Evolutionary conservation across 2,113 vertebrate genomes (phyloP), one percentile per base, ranked within the genome.

Genomic region (Hydrochoerus hydrochaeris): DNA sequence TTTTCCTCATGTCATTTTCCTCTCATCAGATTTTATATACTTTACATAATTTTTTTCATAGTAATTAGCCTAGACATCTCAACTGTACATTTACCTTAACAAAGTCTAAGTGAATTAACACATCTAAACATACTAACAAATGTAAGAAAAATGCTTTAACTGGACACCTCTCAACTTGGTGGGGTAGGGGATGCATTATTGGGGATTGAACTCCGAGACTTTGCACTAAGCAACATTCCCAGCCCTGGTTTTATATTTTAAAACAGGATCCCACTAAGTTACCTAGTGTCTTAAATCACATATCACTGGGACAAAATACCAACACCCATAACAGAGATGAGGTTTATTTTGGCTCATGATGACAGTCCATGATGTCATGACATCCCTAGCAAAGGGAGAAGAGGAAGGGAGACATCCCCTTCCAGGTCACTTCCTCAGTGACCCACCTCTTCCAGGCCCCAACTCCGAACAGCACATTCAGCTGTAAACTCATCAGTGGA

Each of bases 1-100:
- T 73, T n/a, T 60, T 35, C 52, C 52, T 88, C 13, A 17, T 13
- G 73, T 73, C 0, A 85, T 16, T 81, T 84, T 91, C 11, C 71
- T 80, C 83, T 17, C 62, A 26, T 84, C 65, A 85, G 60, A 41
- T 90, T 88, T 63, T 69, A 81, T 26, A 24, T 12, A 54, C 54
- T 84, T 78, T 46, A 44, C 17, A 4, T 11, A 52, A 54, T 57
- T 38, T 41, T 65, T 54, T 91, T 78, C 28, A 7, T 65, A 49
- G 62, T 57, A 44, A 57, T 71, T 84, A 93, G 30, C 44, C 35
- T 69, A 84, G 44, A 88, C 71, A 88, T 28, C 46, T 91, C 52
- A 88, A 54, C 88, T 85, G 63, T 2, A 80, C 24, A 52, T 92
- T 92, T 94, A 90, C 52, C 57, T 85, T 89, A 82, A 87, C n/a